Evolutionary conservation across 2,113 vertebrate genomes (phyloP).

Genomic region (Alligator mississippiensis): DNA sequence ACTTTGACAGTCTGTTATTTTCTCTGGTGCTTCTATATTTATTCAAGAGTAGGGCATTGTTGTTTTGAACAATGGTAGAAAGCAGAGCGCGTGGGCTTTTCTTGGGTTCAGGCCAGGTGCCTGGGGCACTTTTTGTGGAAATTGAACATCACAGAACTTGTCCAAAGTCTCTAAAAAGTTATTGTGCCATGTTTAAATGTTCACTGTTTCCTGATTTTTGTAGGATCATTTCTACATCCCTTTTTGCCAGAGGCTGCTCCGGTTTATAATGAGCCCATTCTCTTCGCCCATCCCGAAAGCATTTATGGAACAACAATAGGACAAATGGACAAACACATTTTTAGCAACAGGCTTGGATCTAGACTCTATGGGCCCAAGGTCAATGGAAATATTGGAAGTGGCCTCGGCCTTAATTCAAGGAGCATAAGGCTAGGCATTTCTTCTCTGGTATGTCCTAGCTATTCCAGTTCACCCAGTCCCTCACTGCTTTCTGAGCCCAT

Average conservation of each 20-base stretch:
- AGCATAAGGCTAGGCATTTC: neutral
- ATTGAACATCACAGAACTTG: fast-evolving
- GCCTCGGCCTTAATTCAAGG: neutral
- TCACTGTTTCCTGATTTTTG: fast-evolving
- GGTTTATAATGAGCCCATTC: fast-evolving
- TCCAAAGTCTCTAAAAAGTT: fast-evolving
- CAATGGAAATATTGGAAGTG: neutral
- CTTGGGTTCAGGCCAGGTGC: fast-evolving
- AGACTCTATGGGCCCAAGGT: fast-evolving
- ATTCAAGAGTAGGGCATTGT: fast-evolving
- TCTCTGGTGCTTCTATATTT: fast-evolving
- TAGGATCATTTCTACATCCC: fast-evolving
- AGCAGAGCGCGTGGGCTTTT: fast-evolving
- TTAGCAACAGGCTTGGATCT: fast-evolving
- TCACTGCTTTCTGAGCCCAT: neutral
- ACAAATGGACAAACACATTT: neutral
- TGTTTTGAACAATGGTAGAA: fast-evolving
- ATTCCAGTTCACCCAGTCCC: neutral
- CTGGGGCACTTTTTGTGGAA: fast-evolving
- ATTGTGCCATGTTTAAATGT: neutral
- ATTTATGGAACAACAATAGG: neutral
- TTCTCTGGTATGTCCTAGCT: neutral
- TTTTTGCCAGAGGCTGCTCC: neutral
- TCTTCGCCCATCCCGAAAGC: neutral
- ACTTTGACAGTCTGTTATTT: fast-evolving